Evolutionary conservation across 2,113 vertebrate genomes (phyloP).

Genomic region (Aix galericulata): DNA sequence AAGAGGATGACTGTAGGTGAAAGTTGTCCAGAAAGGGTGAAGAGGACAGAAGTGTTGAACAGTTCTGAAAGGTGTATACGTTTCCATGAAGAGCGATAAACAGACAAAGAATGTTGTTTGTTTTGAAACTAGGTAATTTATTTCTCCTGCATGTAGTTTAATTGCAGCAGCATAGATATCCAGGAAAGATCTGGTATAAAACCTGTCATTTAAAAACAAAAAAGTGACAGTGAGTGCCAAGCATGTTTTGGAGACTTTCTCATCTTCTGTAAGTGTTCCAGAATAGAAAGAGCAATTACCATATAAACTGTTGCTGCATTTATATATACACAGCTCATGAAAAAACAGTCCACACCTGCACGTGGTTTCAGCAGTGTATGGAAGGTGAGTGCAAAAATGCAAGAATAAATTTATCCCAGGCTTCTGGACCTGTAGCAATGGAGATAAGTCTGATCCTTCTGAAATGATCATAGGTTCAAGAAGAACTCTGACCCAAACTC

Average conservation of each 20-base stretch:
- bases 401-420: neutral
- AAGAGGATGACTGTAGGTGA: neutral
- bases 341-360: neutral
- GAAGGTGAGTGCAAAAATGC: neutral
- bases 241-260: neutral
- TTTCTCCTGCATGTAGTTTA: neutral
- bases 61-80: neutral
- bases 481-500: neutral
- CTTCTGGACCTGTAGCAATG: neutral
- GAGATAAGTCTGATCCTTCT: neutral
- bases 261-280: neutral
- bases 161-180: neutral
- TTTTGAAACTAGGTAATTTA: neutral
- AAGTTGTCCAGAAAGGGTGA: neutral
- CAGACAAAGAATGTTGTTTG: neutral
- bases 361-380: neutral
- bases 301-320: neutral
- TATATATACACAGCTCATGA: neutral
- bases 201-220: neutral
- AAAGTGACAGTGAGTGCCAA: neutral
- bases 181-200: neutral
- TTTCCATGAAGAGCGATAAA: neutral
- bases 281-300: neutral
- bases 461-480: neutral
- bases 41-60: neutral